phyloP scores from a whole-genome alignment of 92 coral and sea anemone genomes.

The Paragorgia papillata region DNA sequence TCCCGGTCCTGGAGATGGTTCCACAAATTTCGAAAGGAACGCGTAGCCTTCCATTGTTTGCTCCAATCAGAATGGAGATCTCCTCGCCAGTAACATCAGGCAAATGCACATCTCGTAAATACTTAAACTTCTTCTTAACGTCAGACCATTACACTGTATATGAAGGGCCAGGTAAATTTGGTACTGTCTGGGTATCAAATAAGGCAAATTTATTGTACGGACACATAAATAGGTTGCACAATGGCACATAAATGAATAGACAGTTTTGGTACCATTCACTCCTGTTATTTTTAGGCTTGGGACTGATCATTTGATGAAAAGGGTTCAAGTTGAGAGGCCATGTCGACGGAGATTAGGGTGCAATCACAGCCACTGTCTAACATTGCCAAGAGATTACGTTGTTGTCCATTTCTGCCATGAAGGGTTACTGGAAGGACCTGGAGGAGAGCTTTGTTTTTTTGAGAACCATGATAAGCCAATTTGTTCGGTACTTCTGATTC shows the following conservation, averaged over 20 bases:
- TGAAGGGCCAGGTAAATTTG: background rate
- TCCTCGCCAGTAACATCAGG: background rate
- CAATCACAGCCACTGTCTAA: conserved; percentile 4
- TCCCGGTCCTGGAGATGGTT: background rate
- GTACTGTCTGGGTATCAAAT: background rate
- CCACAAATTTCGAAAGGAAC: background rate
- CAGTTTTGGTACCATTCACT: background rate
- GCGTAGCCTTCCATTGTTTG: background rate
- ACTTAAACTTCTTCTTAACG: background rate
- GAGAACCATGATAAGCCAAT: background rate
- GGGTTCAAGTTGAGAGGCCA: background rate
- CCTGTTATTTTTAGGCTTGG: background rate
- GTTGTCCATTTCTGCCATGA: conserved; percentile 7
- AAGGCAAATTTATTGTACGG: background rate
- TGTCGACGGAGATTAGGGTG: background rate
- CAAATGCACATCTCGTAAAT: background rate
- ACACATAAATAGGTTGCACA: background rate
- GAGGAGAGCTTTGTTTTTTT: background rate
- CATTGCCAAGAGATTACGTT: background rate
- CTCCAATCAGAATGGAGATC: background rate
- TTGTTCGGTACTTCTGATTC: background rate
- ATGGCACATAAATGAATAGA: background rate
- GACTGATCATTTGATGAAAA: background rate
- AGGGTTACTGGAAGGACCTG: conserved; percentile 17
- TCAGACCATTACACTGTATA: conserved; percentile 1